These are phyloP conservation scores for Drosophila mimetica DNA, from an alignment of 2,888 invertebrate species.

Conservation along the genomic window DNA sequence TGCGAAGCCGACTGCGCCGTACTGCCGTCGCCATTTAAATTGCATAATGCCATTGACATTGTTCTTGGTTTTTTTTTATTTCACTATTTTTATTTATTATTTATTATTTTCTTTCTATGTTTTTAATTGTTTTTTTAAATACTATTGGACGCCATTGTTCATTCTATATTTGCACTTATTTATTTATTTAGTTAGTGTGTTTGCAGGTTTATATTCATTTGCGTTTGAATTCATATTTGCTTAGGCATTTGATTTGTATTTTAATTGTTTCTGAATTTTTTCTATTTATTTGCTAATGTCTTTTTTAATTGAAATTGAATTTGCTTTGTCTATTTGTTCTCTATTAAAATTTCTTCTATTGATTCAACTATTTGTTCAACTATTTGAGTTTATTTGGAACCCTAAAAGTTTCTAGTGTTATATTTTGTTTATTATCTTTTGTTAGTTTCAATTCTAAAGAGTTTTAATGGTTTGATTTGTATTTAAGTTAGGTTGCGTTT, in stretches of 20 bases:
- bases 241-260: slow-evolving; percentile 2
- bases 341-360: not conserved
- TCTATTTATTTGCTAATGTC: not conserved
- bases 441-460: not conserved
- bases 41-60: slow-evolving; percentile 81
- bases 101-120: slow-evolving; percentile 8
- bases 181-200: slow-evolving; percentile 5
- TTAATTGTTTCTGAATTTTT: not conserved
- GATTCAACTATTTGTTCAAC: not conserved
- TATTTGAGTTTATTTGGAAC: not conserved
- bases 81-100: slow-evolving; percentile 4
- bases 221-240: not conserved
- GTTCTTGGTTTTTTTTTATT: slow-evolving; percentile 1
- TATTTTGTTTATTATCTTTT: not conserved
- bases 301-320: slow-evolving; percentile 3
- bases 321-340: not conserved
- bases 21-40: slow-evolving; percentile 67
- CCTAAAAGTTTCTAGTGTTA: not conserved
- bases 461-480: not conserved
- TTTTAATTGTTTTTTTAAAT: slow-evolving; percentile 11
- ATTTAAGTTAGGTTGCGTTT: not conserved
- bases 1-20: slow-evolving; percentile 30
- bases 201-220: slow-evolving; percentile 1
- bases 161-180: slow-evolving; percentile 9
- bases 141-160: slow-evolving; percentile 42